Evolutionary conservation across 2,888 invertebrate species (phyloP).

Genomic region (Polydrusus pterygomalis): DNA sequence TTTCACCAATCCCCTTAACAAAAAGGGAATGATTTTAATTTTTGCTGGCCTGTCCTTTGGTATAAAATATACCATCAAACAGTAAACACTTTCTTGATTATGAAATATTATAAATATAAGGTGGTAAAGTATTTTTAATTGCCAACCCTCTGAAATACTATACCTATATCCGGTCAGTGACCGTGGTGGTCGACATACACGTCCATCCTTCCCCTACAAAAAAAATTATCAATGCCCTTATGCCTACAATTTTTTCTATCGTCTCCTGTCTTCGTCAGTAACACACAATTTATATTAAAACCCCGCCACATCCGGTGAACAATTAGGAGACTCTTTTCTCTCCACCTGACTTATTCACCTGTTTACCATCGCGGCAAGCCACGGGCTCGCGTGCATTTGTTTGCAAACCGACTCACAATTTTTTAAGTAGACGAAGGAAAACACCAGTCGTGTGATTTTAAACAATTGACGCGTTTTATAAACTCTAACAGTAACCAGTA

Average conservation of each 20-base stretch:
- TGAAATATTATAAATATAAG: no score
- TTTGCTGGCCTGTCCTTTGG: no score
- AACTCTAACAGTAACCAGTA: constrained; percentile 19
- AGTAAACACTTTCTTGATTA: no score
- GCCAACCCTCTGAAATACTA: background rate
- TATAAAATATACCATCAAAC: no score
- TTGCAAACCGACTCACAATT: constrained; percentile 24
- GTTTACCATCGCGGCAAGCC: constrained; percentile 61
- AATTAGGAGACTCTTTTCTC: constrained; percentile 42
- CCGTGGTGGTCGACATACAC: background rate
- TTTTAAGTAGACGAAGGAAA: constrained; percentile 26
- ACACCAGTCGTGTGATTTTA: constrained; percentile 28
- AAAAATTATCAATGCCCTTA: background rate
- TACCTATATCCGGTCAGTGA: background rate
- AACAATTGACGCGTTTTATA: constrained; percentile 21
- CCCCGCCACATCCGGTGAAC: constrained; percentile 56
- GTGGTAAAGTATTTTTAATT: background rate
- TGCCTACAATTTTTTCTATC: constrained; percentile 9
- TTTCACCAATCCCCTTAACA: no score
- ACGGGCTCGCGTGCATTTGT: constrained; percentile 54
- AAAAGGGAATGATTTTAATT: no score
- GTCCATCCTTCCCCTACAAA: background rate
- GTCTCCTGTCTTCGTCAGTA: constrained; percentile 32
- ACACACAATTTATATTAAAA: constrained; percentile 47
- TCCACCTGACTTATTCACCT: constrained; percentile 65